Evolutionary conservation across 2,797 vertebrate genomes (phyloP).

Genomic region (Paedocypris micromegethes): DNA sequence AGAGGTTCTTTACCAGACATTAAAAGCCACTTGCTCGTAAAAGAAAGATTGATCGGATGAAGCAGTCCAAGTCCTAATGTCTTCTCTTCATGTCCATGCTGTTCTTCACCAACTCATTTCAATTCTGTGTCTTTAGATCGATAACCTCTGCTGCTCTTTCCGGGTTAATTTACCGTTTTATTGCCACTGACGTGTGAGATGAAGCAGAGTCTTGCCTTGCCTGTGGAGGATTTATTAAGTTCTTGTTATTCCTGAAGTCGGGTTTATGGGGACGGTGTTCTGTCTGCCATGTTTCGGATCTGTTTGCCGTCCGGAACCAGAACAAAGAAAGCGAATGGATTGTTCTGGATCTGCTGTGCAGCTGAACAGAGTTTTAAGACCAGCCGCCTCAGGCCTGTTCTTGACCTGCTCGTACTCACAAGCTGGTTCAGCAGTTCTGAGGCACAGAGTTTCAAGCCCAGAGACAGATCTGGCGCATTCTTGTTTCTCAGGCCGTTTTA

Average conservation of each 20-base stretch:
- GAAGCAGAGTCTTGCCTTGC: slow-evolving; percentile 11
- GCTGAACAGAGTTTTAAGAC: slow-evolving; percentile 11
- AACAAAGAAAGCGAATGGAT: background rate
- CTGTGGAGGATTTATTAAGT: slow-evolving; percentile 32
- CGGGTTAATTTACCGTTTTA: background rate
- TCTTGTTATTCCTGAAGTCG: slow-evolving; percentile 37
- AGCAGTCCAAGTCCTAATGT: no score
- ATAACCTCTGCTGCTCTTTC: slow-evolving; percentile 6
- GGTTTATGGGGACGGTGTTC: slow-evolving; percentile 48
- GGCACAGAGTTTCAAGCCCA: no score
- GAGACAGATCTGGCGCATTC: no score
- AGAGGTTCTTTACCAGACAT: slow-evolving; percentile 9
- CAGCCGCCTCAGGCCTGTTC: slow-evolving; percentile 1
- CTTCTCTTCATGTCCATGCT: no score
- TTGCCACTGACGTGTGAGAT: slow-evolving; percentile 1
- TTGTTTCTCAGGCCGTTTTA: no score
- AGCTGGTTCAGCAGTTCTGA: background rate
- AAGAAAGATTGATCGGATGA: no score
- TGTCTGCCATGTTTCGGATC: slow-evolving; percentile 32
- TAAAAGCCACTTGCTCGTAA: no score
- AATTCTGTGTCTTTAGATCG: background rate
- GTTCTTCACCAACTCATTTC: no score
- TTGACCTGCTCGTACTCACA: slow-evolving; percentile 7
- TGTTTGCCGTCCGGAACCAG: slow-evolving; percentile 34
- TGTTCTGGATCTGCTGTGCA: slow-evolving; percentile 4